phyloP scores from a whole-genome alignment of 2,888 invertebrate genomes.

The Platycheirus albimanus region DNA sequence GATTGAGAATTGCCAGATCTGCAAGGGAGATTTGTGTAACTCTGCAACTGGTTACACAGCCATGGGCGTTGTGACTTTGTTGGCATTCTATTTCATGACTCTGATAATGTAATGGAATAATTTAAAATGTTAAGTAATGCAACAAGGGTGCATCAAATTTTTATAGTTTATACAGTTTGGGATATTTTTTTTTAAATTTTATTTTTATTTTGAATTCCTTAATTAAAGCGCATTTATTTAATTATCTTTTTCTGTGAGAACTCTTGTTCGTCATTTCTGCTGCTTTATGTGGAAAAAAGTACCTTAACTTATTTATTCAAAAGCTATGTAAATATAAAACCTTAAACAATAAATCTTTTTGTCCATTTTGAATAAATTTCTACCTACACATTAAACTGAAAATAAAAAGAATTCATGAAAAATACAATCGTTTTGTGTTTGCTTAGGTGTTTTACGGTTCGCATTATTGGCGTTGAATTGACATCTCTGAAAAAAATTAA shows the following conservation, averaged over 20 bases:
- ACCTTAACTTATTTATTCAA: too few relatives aligned
- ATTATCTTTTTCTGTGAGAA: background rate
- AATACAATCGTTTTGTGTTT: too few relatives aligned
- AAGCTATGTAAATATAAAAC: too few relatives aligned
- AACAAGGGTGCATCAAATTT: conserved; percentile 9
- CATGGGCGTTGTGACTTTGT: conserved; percentile 76
- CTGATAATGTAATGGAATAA: conserved; percentile 76
- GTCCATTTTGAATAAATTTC: too few relatives aligned
- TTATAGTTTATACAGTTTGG: background rate
- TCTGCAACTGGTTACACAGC: conserved; percentile 78
- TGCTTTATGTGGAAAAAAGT: too few relatives aligned
- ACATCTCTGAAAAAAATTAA: too few relatives aligned
- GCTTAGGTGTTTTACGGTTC: too few relatives aligned
- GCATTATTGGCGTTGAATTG: too few relatives aligned
- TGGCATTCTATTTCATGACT: conserved; percentile 77
- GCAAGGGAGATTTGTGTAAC: conserved; percentile 88
- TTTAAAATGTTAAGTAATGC: background rate
- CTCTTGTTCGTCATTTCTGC: too few relatives aligned
- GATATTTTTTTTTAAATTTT: background rate
- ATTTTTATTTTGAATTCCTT: background rate
- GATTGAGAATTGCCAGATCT: conserved; percentile 85
- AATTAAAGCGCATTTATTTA: conserved; percentile 9
- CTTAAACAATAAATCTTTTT: too few relatives aligned
- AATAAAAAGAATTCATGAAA: too few relatives aligned
- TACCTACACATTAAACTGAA: too few relatives aligned